Evolutionary conservation across 2,113 vertebrate genomes (phyloP).

Genomic region (Machaerirhynchus nigripectus): DNA sequence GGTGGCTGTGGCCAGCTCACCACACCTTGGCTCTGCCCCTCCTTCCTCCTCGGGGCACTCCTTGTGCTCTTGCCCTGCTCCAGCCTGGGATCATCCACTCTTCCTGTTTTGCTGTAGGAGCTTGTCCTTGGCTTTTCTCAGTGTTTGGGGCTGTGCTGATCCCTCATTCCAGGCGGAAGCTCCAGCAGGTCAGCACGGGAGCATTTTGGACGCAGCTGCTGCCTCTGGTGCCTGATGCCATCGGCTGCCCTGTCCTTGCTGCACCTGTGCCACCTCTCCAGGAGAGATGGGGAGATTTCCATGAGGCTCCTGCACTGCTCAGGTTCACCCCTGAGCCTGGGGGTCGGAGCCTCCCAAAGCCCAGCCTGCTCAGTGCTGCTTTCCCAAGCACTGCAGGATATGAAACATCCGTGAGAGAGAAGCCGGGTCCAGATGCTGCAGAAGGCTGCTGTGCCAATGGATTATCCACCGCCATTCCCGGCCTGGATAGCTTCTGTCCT

Average conservation of each 20-base stretch:
- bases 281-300: not conserved
- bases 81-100: not conserved
- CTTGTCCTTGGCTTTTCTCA: not conserved
- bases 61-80: not conserved
- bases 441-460: not conserved
- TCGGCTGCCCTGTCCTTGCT: not conserved
- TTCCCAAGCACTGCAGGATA: not conserved
- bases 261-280: not conserved
- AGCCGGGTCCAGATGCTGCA: not conserved
- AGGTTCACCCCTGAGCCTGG: not conserved
- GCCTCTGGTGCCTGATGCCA: not conserved
- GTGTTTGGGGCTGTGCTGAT: not conserved
- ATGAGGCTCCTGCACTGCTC: not conserved
- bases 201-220: not conserved
- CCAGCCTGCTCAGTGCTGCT: accelerated
- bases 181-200: not conserved
- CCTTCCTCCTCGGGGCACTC: not conserved
- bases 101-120: not conserved
- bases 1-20: not conserved
- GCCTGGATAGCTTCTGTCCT: not conserved
- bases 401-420: not conserved
- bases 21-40: not conserved
- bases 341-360: not conserved
- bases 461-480: not conserved
- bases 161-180: accelerated